These are phyloP conservation scores for Ceramica pisi DNA, from an alignment of 2,888 invertebrate genomes.

Conservation along the genomic window DNA sequence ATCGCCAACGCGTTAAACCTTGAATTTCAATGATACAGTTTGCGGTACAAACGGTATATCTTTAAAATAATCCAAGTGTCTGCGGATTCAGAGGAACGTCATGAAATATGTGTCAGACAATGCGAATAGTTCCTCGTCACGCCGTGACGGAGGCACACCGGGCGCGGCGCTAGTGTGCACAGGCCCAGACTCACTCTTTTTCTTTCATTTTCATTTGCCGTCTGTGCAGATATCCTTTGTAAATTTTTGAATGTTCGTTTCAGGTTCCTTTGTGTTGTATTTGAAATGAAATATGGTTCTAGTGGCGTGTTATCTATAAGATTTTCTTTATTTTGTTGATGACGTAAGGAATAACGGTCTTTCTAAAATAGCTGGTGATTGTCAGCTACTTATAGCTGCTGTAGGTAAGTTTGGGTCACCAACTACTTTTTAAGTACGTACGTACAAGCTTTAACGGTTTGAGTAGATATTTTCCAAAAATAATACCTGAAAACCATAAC, in stretches of 20 bases:
- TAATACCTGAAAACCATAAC: neutral
- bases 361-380: neutral
- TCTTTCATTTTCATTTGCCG: constrained; percentile 32
- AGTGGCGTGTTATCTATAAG: neutral
- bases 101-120: constrained; percentile 84
- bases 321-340: constrained; percentile 2
- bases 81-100: constrained; percentile 66
- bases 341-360: neutral
- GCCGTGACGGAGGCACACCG: constrained; percentile 26
- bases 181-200: constrained; percentile 2
- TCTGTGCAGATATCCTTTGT: constrained; percentile 39
- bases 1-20: constrained; percentile 20
- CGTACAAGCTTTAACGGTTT: neutral
- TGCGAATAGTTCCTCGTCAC: constrained; percentile 74
- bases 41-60: constrained; percentile 62
- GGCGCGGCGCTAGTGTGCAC: constrained; percentile 1
- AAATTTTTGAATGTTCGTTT: constrained; percentile 42
- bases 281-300: constrained; percentile 22
- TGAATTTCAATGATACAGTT: constrained; percentile 52
- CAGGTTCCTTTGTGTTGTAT: constrained; percentile 31
- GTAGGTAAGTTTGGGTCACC: neutral
- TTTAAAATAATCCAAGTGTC: constrained; percentile 70
- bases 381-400: too few species aligned
- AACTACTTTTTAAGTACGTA: neutral
- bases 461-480: neutral